Evolutionary conservation across 2,113 vertebrate genomes (phyloP).

Genomic region (Herpailurus yagouaroundi): DNA sequence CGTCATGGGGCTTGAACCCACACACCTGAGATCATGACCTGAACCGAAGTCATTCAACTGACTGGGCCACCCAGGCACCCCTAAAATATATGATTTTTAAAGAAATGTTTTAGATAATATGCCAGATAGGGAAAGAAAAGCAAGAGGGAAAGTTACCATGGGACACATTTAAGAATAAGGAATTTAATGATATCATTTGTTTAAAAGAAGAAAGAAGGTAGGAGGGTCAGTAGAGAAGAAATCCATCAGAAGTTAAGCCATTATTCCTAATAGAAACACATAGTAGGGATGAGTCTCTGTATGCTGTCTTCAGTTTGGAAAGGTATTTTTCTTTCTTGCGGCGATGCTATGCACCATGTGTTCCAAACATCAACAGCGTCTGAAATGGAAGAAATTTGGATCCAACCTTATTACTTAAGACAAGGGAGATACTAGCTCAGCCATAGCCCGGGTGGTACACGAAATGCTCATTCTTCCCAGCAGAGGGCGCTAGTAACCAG

Average conservation of each 20-base stretch:
- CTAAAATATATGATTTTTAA: neutral
- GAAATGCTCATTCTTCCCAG: conserved; percentile 62
- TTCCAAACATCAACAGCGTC: neutral
- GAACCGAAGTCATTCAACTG: too few species aligned
- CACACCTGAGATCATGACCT: too few species aligned
- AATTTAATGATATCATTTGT: neutral
- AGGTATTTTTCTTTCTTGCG: neutral
- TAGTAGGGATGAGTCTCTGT: neutral
- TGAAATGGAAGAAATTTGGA: neutral
- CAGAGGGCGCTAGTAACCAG: conserved; percentile 76
- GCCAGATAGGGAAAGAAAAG: neutral
- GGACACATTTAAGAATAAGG: neutral
- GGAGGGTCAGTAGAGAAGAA: neutral
- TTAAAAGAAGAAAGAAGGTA: neutral
- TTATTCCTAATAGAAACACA: neutral
- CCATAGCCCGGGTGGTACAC: neutral
- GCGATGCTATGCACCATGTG: neutral
- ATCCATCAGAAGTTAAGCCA: neutral
- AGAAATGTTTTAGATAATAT: neutral
- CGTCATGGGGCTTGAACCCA: too few species aligned
- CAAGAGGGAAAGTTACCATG: neutral
- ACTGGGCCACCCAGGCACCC: too few species aligned
- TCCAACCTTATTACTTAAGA: neutral
- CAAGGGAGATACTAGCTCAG: neutral
- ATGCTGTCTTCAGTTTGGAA: neutral